Percentiles rank a stretch among this genome's conserved stretches.
Evolutionary conservation across 2,797 vertebrate genomes (phyloP).

Genomic region (Ciconia nigra): DNA sequence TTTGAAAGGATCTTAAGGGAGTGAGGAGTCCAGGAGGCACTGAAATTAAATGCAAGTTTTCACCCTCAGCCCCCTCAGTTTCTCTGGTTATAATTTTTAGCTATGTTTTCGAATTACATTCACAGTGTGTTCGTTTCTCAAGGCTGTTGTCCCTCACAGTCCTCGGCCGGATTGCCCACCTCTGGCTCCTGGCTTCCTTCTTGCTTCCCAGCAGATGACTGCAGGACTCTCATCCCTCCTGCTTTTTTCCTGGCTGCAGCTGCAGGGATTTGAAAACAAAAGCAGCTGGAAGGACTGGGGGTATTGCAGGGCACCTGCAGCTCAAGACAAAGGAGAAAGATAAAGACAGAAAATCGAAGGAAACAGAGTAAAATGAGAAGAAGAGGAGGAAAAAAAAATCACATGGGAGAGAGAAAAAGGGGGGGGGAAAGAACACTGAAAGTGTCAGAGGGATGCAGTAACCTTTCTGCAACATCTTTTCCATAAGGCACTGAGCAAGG

Average conservation of each 20-base stretch:
- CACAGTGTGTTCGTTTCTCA: not conserved
- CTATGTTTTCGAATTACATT: not conserved
- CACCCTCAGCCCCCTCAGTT: not conserved
- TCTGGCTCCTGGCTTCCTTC: not conserved
- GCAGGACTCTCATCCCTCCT: not conserved
- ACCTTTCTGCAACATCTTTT: not conserved
- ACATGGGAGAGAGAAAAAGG: not conserved
- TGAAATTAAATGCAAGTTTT: not conserved
- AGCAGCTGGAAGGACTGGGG: not conserved
- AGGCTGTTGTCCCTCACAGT: not conserved
- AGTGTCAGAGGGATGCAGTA: not conserved
- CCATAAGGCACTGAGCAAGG: not conserved
- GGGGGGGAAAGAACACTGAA: not conserved
- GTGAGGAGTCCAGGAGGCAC: not conserved
- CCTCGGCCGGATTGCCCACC: fast-evolving
- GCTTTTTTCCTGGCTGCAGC: not conserved
- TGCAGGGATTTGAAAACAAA: not conserved
- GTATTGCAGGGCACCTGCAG: not conserved
- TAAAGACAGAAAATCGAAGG: not conserved
- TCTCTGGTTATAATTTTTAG: not conserved
- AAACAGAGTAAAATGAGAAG: not conserved
- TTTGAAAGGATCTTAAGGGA: not conserved
- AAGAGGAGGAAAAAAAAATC: not conserved
- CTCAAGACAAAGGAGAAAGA: not conserved
- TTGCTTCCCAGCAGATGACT: fast-evolving